phyloP scores from a whole-genome alignment of 2,888 invertebrate genomes.

The Coelogynopora nodosa region DNA sequence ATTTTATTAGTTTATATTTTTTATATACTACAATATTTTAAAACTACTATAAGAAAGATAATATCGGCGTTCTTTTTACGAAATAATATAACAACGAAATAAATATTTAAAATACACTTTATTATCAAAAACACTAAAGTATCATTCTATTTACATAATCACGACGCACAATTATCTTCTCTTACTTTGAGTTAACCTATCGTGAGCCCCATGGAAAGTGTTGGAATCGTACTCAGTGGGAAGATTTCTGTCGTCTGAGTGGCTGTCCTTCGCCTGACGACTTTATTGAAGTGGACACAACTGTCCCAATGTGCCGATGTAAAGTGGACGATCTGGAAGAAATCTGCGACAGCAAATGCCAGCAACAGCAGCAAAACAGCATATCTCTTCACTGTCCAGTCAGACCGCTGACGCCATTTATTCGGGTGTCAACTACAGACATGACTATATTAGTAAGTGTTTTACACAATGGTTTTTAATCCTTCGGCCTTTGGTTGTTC shows the following conservation, averaged over 20 bases:
- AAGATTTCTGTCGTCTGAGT: constrained; percentile 51
- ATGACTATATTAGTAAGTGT: not conserved
- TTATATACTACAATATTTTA: too few species aligned
- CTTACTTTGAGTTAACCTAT: not conserved
- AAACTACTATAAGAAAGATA: too few species aligned
- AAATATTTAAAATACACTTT: not conserved
- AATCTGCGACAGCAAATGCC: constrained; percentile 55
- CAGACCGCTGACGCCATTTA: constrained; percentile 51
- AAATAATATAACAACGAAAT: too few species aligned
- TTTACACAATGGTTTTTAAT: not conserved
- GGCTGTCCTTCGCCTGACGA: constrained; percentile 49
- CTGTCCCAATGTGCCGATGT: constrained; percentile 53
- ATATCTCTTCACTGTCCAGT: constrained; percentile 53
- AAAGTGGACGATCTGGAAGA: constrained; percentile 54
- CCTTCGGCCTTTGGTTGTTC: too few species aligned
- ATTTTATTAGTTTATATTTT: too few species aligned
- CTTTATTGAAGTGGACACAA: not conserved
- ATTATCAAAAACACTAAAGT: not conserved
- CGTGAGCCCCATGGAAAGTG: constrained; percentile 52
- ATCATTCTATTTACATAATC: not conserved
- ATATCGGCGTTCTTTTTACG: too few species aligned
- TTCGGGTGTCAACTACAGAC: constrained; percentile 49
- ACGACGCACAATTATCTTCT: too few species aligned
- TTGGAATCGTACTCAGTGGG: constrained; percentile 51
- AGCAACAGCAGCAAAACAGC: constrained; percentile 50